phyloP scores from a whole-genome alignment of 2,797 vertebrate genomes.

The Octomys mimax region DNA sequence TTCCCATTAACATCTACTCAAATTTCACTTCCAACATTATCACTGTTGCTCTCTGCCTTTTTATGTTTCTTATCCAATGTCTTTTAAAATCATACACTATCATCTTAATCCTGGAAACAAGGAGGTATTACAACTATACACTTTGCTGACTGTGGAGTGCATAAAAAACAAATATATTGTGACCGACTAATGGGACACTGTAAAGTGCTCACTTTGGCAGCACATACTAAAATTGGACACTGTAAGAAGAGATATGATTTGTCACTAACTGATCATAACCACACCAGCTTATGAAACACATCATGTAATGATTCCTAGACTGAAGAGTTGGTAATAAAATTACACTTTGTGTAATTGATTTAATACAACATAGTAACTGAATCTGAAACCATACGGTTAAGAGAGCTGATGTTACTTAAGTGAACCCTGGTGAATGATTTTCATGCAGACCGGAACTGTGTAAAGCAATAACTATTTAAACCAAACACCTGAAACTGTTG shows the following conservation, averaged over 20 bases:
- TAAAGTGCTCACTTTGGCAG: neutral
- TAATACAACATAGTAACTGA: neutral
- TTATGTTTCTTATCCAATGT: slow-evolving; percentile 28
- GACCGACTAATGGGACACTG: neutral
- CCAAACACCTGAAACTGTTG: neutral
- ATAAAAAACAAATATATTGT: neutral
- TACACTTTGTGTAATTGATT: slow-evolving; percentile 25
- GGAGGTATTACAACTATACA: neutral
- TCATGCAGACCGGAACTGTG: neutral
- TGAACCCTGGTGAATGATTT: slow-evolving; percentile 13
- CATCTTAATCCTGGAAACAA: slow-evolving; percentile 3
- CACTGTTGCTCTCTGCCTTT: slow-evolving; percentile 17
- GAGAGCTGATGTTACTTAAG: slow-evolving; percentile 18
- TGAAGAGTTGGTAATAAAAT: neutral
- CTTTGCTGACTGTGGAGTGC: neutral
- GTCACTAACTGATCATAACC: neutral
- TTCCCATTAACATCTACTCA: neutral
- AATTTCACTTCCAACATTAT: slow-evolving; percentile 10
- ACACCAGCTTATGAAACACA: neutral
- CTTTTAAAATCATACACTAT: neutral
- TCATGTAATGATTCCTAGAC: neutral
- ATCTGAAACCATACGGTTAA: neutral
- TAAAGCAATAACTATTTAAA: neutral
- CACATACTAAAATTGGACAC: neutral
- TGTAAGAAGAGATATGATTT: neutral